Evolutionary conservation across 2,888 invertebrate species (phyloP).

Genomic region (Drosophila infuscata): DNA sequence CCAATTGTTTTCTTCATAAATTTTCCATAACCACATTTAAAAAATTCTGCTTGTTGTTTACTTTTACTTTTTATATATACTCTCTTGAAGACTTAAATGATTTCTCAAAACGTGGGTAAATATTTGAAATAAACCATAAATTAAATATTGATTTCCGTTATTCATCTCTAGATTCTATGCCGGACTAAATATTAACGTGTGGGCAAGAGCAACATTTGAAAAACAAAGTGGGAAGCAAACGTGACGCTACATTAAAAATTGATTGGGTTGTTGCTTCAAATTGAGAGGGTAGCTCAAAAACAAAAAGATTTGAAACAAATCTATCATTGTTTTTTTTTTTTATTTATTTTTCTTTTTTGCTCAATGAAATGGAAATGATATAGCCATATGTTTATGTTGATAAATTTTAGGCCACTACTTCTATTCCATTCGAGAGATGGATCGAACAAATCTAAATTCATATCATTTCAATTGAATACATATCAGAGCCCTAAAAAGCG

Average conservation of each 20-base stretch:
- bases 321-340: background rate
- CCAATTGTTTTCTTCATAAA: background rate
- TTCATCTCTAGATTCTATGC: background rate
- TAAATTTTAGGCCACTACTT: background rate
- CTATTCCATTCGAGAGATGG: background rate
- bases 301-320: background rate
- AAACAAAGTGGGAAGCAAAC: constrained; percentile 17
- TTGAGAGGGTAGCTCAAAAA: constrained; percentile 5
- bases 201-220: constrained; percentile 1
- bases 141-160: constrained; percentile 20
- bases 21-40: background rate
- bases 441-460: background rate
- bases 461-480: constrained; percentile 3
- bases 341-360: background rate
- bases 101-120: background rate
- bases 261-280: constrained; percentile 20
- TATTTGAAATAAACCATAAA: constrained; percentile 2
- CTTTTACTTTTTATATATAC: background rate
- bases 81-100: background rate
- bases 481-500: constrained; percentile 16
- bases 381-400: background rate
- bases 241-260: constrained; percentile 30
- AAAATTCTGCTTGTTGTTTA: constrained; percentile 1
- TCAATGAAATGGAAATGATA: background rate
- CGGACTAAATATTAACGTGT: background rate